Percentiles rank a stretch among this genome's conserved stretches.
Evolutionary conservation across 2,888 invertebrate species (phyloP).

Genomic region (Arctia plantaginis): DNA sequence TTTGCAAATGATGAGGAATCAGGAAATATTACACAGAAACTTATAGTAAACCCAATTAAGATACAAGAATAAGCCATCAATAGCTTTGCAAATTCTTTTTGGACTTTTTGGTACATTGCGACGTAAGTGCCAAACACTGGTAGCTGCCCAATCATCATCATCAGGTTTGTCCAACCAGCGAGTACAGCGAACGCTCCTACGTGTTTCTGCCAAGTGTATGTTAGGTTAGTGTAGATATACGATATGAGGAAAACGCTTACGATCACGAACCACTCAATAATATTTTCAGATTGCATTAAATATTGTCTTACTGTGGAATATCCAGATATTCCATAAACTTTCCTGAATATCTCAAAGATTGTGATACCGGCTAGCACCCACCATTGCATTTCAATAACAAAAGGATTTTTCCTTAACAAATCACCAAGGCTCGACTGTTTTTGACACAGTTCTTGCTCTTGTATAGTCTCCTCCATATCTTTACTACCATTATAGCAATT

Average conservation of each 20-base stretch:
- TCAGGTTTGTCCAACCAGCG: conserved; percentile 95
- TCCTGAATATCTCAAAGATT: conserved; percentile 92
- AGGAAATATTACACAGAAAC: conserved; percentile 95
- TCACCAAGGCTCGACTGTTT: conserved; percentile 92
- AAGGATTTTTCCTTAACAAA: conserved; percentile 90
- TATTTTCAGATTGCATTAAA: conserved; percentile 93
- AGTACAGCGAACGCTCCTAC: conserved; percentile 95
- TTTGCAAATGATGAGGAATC: conserved; percentile 93
- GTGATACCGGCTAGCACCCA: conserved; percentile 93
- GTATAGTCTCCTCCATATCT: conserved; percentile 90
- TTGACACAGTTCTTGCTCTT: conserved; percentile 91
- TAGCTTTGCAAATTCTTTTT: conserved; percentile 94
- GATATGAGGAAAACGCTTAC: conserved; percentile 94
- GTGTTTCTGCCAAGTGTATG: conserved; percentile 94
- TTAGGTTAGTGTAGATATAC: conserved; percentile 91
- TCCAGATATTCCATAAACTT: conserved; percentile 93
- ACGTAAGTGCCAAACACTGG: conserved; percentile 96
- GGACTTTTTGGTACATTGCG: conserved; percentile 95
- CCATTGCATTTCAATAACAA: conserved; percentile 93
- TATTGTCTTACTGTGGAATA: conserved; percentile 94
- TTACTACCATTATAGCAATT: conserved; percentile 94
- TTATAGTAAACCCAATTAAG: conserved; percentile 94
- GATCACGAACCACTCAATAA: conserved; percentile 95
- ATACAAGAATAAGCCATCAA: conserved; percentile 94
- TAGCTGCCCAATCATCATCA: conserved; percentile 95